Evolutionary conservation across 2,113 vertebrate genomes (phyloP), one percentile per base, ranked within the genome.

Genomic region (Odobenus rosmarus): DNA sequence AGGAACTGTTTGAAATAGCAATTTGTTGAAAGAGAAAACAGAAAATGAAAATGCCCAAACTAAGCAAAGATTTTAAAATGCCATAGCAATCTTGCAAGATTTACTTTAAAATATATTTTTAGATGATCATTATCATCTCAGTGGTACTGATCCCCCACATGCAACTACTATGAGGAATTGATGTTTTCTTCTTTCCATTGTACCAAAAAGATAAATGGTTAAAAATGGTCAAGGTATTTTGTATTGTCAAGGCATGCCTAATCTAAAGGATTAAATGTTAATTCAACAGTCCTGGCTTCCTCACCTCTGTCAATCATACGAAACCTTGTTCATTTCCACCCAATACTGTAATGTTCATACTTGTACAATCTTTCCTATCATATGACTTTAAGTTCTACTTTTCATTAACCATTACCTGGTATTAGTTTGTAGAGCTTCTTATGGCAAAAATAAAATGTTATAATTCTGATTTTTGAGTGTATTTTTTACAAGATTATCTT

Each of bases 371-470:
- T 98, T 98, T 93, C 98, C 96, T 96, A 92, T 98, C 98, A 97
- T 77, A 77, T 97, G 67, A 98, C 98, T 98, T 86, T 93, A 98
- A 98, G 93, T 98, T 98, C 97, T 98, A 97, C 98, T 98, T 97
- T 98, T 98, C 97, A 98, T 98, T 99, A 98, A 98, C 98, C 93
- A 77, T 97, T 97, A 98, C 80, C 96, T 99, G 98, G 96, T 98
- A 98, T 96, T 99, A 99, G 99, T 98, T 99, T 98, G 98, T 99
- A 99, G 99, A 99, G 98, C 98, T 99, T 99, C 98, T 98, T 99
- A 99, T 98, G 98, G 98, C 98, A 98, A 98, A 99, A 99, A 99
- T 98, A 99, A 99, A 98, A 98, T 61, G 55, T 98, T 98, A 98
- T 98, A 98, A 98, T 99, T 98, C 98, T 98, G 71, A 90, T 64